phyloP scores from a whole-genome alignment of 2,113 vertebrate species.

The Nothocercus nigrocapillus region DNA sequence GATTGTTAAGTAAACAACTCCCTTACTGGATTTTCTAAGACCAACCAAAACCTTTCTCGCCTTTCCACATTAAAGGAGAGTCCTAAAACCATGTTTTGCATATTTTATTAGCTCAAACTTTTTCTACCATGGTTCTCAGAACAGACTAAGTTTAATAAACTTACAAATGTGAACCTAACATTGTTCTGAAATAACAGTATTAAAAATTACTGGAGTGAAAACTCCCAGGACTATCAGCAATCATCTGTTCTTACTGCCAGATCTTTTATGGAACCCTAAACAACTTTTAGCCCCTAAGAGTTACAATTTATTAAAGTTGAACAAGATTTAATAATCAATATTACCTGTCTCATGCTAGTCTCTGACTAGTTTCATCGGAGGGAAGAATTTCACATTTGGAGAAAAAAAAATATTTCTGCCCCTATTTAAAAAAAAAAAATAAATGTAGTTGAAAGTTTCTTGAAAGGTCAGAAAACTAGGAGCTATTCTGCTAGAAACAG shows the following conservation, averaged over 20 bases:
- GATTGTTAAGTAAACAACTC: slow-evolving; percentile 18
- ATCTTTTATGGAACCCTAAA: not conserved
- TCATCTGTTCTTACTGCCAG: not conserved
- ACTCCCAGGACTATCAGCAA: slow-evolving; percentile 30
- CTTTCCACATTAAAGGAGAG: slow-evolving; percentile 60
- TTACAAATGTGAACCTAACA: not conserved
- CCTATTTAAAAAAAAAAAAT: slow-evolving; percentile 3
- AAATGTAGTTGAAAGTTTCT: slow-evolving; percentile 3
- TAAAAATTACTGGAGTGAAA: not conserved
- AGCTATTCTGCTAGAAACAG: slow-evolving; percentile 10
- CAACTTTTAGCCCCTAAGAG: not conserved
- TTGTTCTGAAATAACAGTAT: not conserved
- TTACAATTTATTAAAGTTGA: slow-evolving; percentile 36
- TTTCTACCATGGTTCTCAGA: slow-evolving; percentile 47
- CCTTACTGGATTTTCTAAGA: slow-evolving; percentile 27
- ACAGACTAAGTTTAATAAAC: not conserved
- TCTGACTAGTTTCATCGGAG: not conserved
- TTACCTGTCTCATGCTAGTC: not conserved
- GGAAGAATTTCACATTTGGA: not conserved
- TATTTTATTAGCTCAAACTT: slow-evolving; percentile 49
- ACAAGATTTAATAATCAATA: slow-evolving; percentile 24
- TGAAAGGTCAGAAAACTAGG: slow-evolving; percentile 38
- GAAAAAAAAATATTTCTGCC: slow-evolving; percentile 46
- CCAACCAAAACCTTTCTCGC: slow-evolving; percentile 45
- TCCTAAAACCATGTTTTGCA: slow-evolving; percentile 56